phyloP scores from a whole-genome alignment of 2,113 vertebrate species.

The Oriolus oriolus region DNA sequence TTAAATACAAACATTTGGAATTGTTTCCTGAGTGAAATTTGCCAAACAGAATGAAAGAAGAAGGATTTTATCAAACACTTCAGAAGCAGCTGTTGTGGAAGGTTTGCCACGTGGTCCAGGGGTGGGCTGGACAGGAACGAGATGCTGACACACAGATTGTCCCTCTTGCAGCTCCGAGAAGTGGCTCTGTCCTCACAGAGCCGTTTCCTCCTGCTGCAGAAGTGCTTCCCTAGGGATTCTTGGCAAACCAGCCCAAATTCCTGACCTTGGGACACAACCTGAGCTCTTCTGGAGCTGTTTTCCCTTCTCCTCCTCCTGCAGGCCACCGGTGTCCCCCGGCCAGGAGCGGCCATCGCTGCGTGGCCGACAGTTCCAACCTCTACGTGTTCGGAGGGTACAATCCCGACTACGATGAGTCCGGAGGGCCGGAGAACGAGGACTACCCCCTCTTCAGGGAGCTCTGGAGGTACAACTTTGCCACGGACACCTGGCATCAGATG shows the following conservation, averaged over 20 bases:
- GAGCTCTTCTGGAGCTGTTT: background rate
- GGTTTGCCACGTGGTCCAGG: fast-evolving
- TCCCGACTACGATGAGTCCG: conserved; percentile 93
- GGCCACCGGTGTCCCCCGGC: conserved; percentile 86
- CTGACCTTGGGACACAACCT: background rate
- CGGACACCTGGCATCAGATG: conserved; percentile 94
- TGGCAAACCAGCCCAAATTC: no score
- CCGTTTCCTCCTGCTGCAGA: background rate
- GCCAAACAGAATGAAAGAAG: fast-evolving
- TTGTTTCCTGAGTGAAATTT: background rate
- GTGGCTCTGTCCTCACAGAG: background rate
- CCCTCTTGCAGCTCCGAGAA: background rate
- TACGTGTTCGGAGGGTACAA: conserved; percentile 98
- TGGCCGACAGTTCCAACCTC: conserved; percentile 90
- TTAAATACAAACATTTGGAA: background rate
- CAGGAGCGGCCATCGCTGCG: conserved; percentile 94
- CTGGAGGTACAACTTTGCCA: conserved; percentile 96
- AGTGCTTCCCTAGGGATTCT: fast-evolving
- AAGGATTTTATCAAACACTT: background rate
- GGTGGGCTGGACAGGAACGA: background rate
- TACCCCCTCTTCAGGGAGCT: conserved; percentile 96
- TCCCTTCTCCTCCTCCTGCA: conserved; percentile 36
- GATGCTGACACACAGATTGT: background rate
- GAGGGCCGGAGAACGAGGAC: conserved; percentile 91
- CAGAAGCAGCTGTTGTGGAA: background rate